These are phyloP conservation scores for Stomatorhinus ivindoensis DNA, from an alignment of 2,113 vertebrate species.

Conservation along the genomic window DNA sequence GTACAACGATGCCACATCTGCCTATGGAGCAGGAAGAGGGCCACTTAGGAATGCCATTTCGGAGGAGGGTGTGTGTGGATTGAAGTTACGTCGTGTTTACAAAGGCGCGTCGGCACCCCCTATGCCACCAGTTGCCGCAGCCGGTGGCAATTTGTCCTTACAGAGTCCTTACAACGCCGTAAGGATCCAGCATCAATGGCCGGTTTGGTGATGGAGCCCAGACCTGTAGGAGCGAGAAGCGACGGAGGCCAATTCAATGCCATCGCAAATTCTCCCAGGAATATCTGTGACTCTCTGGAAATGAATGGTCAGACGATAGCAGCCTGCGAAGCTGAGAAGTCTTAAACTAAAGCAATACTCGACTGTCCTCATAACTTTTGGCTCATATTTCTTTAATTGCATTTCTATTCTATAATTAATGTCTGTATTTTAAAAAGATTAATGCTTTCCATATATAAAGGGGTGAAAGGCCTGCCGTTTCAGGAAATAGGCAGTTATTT, in stretches of 20 bases:
- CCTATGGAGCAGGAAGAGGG: background rate
- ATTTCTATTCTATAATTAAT: background rate
- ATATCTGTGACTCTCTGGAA: background rate
- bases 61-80: background rate
- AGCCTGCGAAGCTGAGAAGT: background rate
- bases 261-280: background rate
- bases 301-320: background rate
- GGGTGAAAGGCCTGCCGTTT: background rate
- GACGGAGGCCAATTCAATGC: background rate
- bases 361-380: background rate
- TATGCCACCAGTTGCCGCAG: slow-evolving; percentile 17
- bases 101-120: slow-evolving; percentile 20
- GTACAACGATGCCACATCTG: background rate
- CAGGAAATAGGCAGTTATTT: slow-evolving; percentile 10
- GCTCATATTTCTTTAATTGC: background rate
- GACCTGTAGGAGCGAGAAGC: background rate
- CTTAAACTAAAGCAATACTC: background rate
- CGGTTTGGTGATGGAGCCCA: background rate
- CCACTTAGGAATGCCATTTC: slow-evolving; percentile 10
- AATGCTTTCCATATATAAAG: background rate
- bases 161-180: background rate
- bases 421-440: background rate
- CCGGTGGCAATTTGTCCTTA: slow-evolving; percentile 27
- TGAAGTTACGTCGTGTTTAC: slow-evolving; percentile 18
- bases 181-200: background rate